These are phyloP conservation scores for Cardiocondyla obscurior DNA, from an alignment of 1,140 invertebrate species.

Conservation along the genomic window DNA sequence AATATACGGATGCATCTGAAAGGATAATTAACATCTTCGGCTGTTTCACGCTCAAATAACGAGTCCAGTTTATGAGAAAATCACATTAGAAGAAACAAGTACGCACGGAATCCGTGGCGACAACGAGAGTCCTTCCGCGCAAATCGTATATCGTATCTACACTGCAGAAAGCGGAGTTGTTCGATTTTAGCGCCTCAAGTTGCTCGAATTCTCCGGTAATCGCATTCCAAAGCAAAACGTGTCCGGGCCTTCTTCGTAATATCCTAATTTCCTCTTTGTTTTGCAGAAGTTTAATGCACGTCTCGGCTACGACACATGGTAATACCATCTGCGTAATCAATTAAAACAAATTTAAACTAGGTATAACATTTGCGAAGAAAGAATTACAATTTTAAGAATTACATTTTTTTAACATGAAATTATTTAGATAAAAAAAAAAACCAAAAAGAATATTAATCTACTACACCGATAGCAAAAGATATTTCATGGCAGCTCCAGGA, in stretches of 20 bases:
- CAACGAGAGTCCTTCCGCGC: constrained; percentile 44
- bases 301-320: constrained; percentile 10
- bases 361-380: background rate
- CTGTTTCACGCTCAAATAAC: background rate
- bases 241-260: constrained; percentile 22
- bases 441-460: background rate
- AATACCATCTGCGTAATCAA: constrained; percentile 41
- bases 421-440: background rate
- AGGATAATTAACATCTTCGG: background rate
- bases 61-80: background rate
- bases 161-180: constrained; percentile 62
- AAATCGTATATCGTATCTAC: constrained; percentile 59
- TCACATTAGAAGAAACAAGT: background rate
- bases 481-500: background rate
- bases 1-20: constrained; percentile 65
- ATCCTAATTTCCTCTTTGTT: constrained; percentile 1
- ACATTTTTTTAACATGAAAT: too few species aligned
- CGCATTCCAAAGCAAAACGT: constrained; percentile 58
- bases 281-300: constrained; percentile 57
- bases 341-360: too few species aligned
- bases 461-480: constrained; percentile 17
- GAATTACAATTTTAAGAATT: background rate
- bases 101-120: constrained; percentile 35
- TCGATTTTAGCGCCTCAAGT: constrained; percentile 60
- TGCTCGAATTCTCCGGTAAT: constrained; percentile 55